Evolutionary conservation across 1,140 invertebrate species (phyloP).

Genomic region (Chironomus tepperi): DNA sequence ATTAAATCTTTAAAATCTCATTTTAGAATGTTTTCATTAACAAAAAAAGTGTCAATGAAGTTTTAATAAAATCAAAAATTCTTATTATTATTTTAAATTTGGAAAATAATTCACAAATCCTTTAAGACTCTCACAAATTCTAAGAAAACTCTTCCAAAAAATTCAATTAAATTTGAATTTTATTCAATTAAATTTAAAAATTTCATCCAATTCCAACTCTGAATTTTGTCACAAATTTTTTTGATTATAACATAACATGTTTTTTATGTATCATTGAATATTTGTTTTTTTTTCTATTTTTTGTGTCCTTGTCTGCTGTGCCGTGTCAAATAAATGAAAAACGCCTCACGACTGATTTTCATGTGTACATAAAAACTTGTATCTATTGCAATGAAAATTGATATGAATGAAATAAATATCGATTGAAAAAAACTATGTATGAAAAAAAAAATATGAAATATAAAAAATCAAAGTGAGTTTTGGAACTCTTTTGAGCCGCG

Average conservation of each 20-base stretch:
- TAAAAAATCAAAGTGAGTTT: conserved; percentile 71
- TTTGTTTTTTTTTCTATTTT: conserved; percentile 15
- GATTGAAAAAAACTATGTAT: neutral
- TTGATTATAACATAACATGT: conserved; percentile 1
- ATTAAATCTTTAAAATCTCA: no score
- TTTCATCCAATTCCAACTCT: no score
- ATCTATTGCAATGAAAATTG: conserved; percentile 11
- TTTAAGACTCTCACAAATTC: no score
- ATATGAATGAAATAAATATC: conserved; percentile 21
- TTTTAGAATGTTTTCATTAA: no score
- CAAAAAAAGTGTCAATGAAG: no score
- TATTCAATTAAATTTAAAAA: no score
- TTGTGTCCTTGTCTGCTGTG: conserved; percentile 24
- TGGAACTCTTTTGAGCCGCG: conserved; percentile 94
- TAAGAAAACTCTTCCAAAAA: no score
- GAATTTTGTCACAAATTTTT: neutral
- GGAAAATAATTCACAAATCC: no score
- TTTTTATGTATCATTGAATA: neutral
- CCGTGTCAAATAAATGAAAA: neutral
- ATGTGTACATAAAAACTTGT: conserved; percentile 8
- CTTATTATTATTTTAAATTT: no score
- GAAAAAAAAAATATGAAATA: neutral
- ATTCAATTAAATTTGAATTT: no score
- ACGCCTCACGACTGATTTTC: neutral
- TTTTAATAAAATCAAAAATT: no score